Evolutionary conservation across 2,797 vertebrate species (phyloP).

Genomic region (Hypotaenidia okinawae): DNA sequence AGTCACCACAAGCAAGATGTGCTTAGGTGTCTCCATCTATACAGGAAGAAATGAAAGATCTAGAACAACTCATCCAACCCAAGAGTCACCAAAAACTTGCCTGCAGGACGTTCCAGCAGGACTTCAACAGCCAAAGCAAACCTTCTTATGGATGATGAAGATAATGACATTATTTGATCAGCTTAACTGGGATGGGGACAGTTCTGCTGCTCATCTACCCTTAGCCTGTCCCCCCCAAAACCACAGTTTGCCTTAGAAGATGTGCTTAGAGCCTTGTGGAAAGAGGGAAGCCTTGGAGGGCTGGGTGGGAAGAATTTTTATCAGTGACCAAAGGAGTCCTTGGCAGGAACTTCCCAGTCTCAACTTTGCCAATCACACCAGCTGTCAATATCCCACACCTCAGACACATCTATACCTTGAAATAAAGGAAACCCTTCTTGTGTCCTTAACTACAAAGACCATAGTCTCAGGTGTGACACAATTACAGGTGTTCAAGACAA

Average conservation of each 20-base stretch:
- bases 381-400: not conserved
- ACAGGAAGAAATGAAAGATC: not conserved
- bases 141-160: accelerated
- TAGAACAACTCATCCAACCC: not conserved
- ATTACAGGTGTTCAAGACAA: too few relatives aligned
- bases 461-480: not conserved
- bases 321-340: accelerated
- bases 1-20: not conserved
- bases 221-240: too few relatives aligned
- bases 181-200: not conserved
- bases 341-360: not conserved
- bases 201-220: not conserved
- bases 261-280: not conserved
- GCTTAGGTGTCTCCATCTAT: not conserved
- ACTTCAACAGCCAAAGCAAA: not conserved
- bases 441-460: not conserved
- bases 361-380: not conserved
- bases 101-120: not conserved
- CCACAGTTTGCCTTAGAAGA: not conserved
- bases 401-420: accelerated
- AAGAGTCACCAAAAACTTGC: not conserved
- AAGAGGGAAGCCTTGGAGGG: not conserved
- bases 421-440: not conserved
- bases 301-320: not conserved
- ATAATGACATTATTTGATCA: not conserved